Evolutionary conservation across 2,888 invertebrate species (phyloP).

Genomic region (Endomychus coccineus): DNA sequence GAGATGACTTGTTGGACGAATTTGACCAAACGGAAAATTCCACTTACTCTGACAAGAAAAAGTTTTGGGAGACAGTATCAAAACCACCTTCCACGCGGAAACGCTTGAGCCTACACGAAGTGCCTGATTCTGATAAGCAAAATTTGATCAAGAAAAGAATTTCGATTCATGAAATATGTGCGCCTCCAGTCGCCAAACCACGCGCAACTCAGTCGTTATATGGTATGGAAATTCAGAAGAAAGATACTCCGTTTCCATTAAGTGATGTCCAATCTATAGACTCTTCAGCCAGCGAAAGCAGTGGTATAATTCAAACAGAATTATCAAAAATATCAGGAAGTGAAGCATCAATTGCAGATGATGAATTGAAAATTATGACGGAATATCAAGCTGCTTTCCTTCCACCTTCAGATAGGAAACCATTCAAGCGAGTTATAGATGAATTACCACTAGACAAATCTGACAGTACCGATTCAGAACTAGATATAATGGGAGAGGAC

Average conservation of each 20-base stretch:
- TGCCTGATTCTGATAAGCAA: constrained; percentile 28
- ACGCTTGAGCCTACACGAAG: constrained; percentile 36
- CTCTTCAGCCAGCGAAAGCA: constrained; percentile 23
- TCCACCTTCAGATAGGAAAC: constrained; percentile 28
- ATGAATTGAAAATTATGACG: too few relatives aligned
- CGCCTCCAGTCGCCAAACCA: constrained; percentile 43
- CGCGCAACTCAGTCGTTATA: constrained; percentile 32
- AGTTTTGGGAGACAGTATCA: constrained; percentile 47
- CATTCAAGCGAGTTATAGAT: too few relatives aligned
- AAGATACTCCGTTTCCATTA: too few relatives aligned
- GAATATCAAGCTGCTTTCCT: constrained; percentile 41
- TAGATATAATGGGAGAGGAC: constrained; percentile 24
- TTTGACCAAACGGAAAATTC: constrained; percentile 32
- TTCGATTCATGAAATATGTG: constrained; percentile 37
- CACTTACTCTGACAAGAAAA: constrained; percentile 45
- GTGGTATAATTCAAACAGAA: constrained; percentile 21
- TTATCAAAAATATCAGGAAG: constrained; percentile 22
- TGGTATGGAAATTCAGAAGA: too few relatives aligned
- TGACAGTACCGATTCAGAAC: constrained; percentile 42
- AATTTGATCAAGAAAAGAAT: constrained; percentile 32
- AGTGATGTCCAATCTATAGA: too few relatives aligned
- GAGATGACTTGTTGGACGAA: constrained; percentile 33
- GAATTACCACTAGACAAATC: constrained; percentile 26
- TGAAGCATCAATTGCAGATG: too few relatives aligned
- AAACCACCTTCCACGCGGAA: constrained; percentile 33